Conservation (phyloP, 2,113 vertebrate species). For the Microtus pennsylvanicus region DNA sequence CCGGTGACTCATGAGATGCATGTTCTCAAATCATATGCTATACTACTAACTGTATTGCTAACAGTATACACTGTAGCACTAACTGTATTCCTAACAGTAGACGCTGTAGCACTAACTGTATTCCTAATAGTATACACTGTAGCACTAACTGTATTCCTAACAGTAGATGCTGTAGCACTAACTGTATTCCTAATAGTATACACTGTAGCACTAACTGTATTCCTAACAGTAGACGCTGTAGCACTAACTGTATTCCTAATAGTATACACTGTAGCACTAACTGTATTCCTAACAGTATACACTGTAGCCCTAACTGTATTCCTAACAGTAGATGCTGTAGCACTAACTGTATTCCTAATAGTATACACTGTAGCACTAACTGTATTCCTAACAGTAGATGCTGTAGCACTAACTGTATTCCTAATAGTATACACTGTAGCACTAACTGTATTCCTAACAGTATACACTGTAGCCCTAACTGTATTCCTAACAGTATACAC, state of each 20-base stretch:
- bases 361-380: not conserved
- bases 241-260: not conserved
- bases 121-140: too few species aligned
- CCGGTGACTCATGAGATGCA: not conserved
- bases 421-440: too few species aligned
- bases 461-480: not conserved
- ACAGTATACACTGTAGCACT: too few species aligned
- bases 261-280: not conserved
- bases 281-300: constrained; percentile 23
- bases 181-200: not conserved
- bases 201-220: not conserved
- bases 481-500: too few species aligned
- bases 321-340: not conserved
- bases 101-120: too few species aligned
- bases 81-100: too few species aligned
- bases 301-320: not conserved
- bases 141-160: constrained; percentile 30
- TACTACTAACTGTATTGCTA: too few species aligned
- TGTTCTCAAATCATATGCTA: not conserved
- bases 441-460: constrained; percentile 36
- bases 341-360: not conserved
- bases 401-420: not conserved
- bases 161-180: not conserved
- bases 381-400: constrained; percentile 39
- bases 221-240: not conserved